These are phyloP conservation scores for Bicyclus anynana DNA, from an alignment of 1,140 invertebrate species.

Conservation along the genomic window DNA sequence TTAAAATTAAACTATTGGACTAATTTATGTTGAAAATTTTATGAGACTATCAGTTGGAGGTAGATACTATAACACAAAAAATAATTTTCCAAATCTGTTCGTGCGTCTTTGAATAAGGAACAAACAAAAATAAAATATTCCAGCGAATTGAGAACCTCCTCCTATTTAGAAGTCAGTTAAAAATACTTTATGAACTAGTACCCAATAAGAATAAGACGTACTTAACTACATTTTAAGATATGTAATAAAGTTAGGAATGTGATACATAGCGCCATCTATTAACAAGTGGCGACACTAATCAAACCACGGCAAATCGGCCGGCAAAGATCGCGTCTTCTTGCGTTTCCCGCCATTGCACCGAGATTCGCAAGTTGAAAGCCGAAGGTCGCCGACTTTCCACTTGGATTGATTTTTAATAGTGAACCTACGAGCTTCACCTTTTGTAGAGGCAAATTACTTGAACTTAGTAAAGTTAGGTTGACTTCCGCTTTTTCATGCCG, in stretches of 20 bases:
- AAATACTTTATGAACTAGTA: no score
- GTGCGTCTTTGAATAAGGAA: no score
- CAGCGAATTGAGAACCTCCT: no score
- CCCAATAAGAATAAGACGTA: no score
- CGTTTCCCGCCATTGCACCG: slow-evolving; percentile 65
- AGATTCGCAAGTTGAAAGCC: slow-evolving; percentile 53
- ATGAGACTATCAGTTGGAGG: no score
- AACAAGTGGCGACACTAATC: slow-evolving; percentile 51
- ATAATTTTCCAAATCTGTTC: no score
- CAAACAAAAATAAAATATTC: no score
- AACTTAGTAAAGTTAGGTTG: slow-evolving; percentile 29
- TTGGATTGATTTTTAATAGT: slow-evolving; percentile 73
- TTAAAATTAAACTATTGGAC: no score
- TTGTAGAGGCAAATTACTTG: slow-evolving; percentile 68
- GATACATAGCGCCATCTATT: slow-evolving; percentile 53
- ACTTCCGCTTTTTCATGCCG: slow-evolving; percentile 39
- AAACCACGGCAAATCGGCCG: slow-evolving; percentile 63
- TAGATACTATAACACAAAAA: no score
- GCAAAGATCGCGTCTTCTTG: slow-evolving; percentile 67
- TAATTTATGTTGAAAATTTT: no score
- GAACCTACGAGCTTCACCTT: slow-evolving; percentile 61
- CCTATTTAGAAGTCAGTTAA: no score
- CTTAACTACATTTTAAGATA: background rate
- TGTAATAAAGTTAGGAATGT: background rate
- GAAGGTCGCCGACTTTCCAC: slow-evolving; percentile 60